Base-by-base conservation (phyloP, 2,888 invertebrate species). In the Drosophila testacea region DNA sequence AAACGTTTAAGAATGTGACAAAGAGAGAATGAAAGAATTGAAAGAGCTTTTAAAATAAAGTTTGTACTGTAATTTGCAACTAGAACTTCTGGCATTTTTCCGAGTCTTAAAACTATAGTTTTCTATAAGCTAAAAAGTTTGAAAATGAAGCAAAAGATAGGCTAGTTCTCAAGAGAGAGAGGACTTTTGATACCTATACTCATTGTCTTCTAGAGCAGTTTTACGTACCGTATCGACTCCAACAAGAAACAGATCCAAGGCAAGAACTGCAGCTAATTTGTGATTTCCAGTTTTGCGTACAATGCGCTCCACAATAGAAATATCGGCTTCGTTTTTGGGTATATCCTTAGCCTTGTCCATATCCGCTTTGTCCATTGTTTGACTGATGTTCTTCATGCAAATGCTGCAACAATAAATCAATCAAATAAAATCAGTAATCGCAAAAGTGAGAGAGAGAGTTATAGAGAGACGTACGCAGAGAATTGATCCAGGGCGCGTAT, bases 201-300 rank as follows among this genome's bases (percentile, higher is more conserved):
- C 27, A 1, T 36, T 36, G 27, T 10, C 32, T 6, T 6, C 6
- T 5, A 16, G 1, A 0, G 0, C 6, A 4, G 1, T 10, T 42
- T n/a, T 41, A 74, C 91, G 86, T 92, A 94, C 95, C 77, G 97
- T 97, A 90, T 96, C 96, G 1, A 97, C 95, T 10, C 97, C 97
- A 70, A 97, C 97, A 16, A 96, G 93, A 77, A 97, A 94, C 74
- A 97, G 93, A 91, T 97, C 97, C 66, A 97, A 91, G 6, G 96
- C 95, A 73, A 97, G 93, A 68, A 96, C 95, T 6, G 95, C 95
- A 10, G 96, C 95, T 62, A 94, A 87, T 90, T 94, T 94, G 36
- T 93, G 94, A 90, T 94, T 94, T 55, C 93, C 93, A 28, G 94
- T 94, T 91, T 94, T 94, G 56, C 92, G 90, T 39, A 94, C 92